Evolutionary conservation across 2,797 vertebrate species (phyloP).

Genomic region (Gila robusta): DNA sequence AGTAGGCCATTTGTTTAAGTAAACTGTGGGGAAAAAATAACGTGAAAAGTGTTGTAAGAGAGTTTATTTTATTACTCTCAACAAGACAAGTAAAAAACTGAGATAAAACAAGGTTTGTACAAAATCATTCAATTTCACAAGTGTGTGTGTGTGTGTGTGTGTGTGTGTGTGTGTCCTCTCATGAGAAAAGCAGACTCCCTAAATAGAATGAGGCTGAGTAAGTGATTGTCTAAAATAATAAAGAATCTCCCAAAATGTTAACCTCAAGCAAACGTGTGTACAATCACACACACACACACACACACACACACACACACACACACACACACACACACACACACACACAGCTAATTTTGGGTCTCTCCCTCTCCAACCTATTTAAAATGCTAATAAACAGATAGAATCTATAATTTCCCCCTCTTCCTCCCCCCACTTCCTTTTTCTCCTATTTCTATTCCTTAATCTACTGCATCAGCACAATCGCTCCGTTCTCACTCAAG

Average conservation of each 20-base stretch:
- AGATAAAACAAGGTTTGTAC: not conserved
- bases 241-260: conserved; percentile 45
- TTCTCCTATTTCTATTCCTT: not conserved
- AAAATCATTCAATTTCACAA: not conserved
- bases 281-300: not conserved
- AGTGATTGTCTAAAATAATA: conserved; percentile 53
- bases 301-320: too few relatives aligned
- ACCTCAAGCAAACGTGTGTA: conserved; percentile 31
- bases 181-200: conserved; percentile 47
- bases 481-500: conserved; percentile 23
- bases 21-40: not conserved
- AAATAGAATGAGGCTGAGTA: conserved; percentile 44
- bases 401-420: conserved; percentile 3
- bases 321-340: conserved; percentile 32
- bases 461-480: conserved; percentile 23
- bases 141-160: too few relatives aligned
- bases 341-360: conserved; percentile 29
- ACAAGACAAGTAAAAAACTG: not conserved
- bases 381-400: conserved; percentile 20
- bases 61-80: not conserved
- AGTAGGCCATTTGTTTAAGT: not conserved
- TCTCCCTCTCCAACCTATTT: conserved; percentile 1
- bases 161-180: conserved; percentile 32
- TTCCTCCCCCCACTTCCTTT: not conserved
- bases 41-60: not conserved